Evolutionary conservation across 2,888 invertebrate species (phyloP), one percentile per base, ranked within the genome.

Genomic region (Patella depressa): DNA sequence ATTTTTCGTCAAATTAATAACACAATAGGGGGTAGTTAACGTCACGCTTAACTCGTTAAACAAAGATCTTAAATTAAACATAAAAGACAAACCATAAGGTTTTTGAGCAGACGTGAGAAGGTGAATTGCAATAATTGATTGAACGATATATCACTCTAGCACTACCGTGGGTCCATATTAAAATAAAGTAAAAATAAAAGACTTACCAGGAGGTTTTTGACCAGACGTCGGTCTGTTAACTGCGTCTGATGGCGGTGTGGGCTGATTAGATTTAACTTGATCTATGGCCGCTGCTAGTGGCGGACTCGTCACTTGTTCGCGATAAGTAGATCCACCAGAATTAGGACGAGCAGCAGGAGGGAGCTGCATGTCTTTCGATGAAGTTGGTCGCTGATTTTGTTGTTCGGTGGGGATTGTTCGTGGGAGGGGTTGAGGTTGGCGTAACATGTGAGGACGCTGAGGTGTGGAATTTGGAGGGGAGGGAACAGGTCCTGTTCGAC

Each of bases 161-260:
- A 24, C 24, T 24, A 24, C 0, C 24, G 24, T 1, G 24, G 24
- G 24, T 24, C 24, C 24, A 0, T 0, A 24, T 24, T 24, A 24
- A 24, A 24, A 24, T 24, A 24, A 24, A 24, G 1, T 24, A 24
- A 59, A 55, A 19, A 15, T 5, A 19, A 53, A 70, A 29, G 2
- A 72, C 77, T 34, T 74, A 85, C 87, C 87, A 81, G 87, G 85
- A 34, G 87, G 85, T 76, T 83, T 85, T 74, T 85, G 82, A 0
- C 84, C 86, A 19, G 88, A 88, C 55, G 83, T 83, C 17, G 88
- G 88, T 70, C 87, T 78, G 65, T 81, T 82, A 45, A 4, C 45
- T 45, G 45, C 1, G 14, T 65, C 65, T 24, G 11, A 12, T 3
- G 65, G 65, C 78, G 86, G 78, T 76, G 83, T 53, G 19, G 77